A percentile compares a stretch with the other conserved stretches of the same genome.
These are phyloP conservation scores for Hemichromis elongatus DNA, from an alignment of 2,113 vertebrate genomes.

Conservation along the genomic window DNA sequence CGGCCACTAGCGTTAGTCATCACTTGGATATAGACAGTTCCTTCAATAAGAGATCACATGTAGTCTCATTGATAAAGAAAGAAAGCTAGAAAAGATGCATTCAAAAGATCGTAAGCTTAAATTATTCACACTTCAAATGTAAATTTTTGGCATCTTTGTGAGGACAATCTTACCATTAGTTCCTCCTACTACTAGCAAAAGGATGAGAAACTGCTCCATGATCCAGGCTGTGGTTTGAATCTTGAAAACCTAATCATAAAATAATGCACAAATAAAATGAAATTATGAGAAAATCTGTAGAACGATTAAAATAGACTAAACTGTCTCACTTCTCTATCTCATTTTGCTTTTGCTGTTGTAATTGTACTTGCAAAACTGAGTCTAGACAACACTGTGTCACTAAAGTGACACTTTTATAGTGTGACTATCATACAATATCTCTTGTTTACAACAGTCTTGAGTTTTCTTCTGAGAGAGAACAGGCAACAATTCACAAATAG, in stretches of 20 bases:
- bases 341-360: background rate
- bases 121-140: background rate
- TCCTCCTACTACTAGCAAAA: conserved; percentile 18
- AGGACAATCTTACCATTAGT: conserved; percentile 33
- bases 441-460: accelerated
- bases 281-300: background rate
- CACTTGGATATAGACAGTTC: conserved; percentile 30
- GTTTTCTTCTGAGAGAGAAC: background rate
- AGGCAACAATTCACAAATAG: background rate
- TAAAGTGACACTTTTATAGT: background rate
- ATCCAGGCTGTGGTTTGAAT: background rate
- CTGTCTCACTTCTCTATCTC: background rate
- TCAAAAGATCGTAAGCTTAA: background rate
- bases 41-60: conserved; percentile 10
- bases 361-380: background rate
- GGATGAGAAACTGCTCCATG: conserved; percentile 14
- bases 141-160: background rate
- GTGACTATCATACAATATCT: background rate
- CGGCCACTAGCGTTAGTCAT: background rate
- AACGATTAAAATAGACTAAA: background rate
- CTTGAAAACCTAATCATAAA: accelerated
- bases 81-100: background rate
- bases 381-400: background rate
- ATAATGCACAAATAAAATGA: background rate
- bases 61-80: background rate